phyloP scores from a whole-genome alignment of 2,888 invertebrate species.

The Notodonta ziczac region DNA sequence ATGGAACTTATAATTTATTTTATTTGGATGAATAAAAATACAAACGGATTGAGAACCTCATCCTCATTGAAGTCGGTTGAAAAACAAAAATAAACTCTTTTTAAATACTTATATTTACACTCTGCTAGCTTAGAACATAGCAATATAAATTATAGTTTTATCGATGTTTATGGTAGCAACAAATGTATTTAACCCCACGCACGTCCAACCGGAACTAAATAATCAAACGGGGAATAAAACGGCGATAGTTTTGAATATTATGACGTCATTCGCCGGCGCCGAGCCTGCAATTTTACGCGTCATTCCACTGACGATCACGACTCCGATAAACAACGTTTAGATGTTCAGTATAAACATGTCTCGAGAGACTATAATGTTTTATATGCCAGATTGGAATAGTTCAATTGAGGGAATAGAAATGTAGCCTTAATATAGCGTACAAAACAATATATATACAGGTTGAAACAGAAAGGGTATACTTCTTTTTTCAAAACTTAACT shows the following conservation, averaged over 20 bases:
- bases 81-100: not conserved
- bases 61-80: too few relatives aligned
- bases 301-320: slow-evolving; percentile 38
- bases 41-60: too few relatives aligned
- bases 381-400: too few relatives aligned
- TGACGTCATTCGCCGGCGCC: slow-evolving; percentile 37
- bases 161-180: slow-evolving; percentile 21
- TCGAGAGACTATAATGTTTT: too few relatives aligned
- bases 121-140: slow-evolving; percentile 18
- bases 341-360: not conserved
- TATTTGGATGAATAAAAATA: too few relatives aligned
- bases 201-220: slow-evolving; percentile 25
- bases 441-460: slow-evolving; percentile 4
- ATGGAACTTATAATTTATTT: too few relatives aligned
- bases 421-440: too few relatives aligned
- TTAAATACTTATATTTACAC: slow-evolving; percentile 16
- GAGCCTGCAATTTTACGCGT: slow-evolving; percentile 36
- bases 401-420: too few relatives aligned
- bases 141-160: slow-evolving; percentile 15
- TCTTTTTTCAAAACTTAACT: too few relatives aligned
- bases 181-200: slow-evolving; percentile 27
- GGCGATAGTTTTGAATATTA: slow-evolving; percentile 33
- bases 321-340: slow-evolving; percentile 19
- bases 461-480: too few relatives aligned
- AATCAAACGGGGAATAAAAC: slow-evolving; percentile 32